Conservation (phyloP, 2,888 invertebrate species). For the Drosophila emarginata region DNA sequence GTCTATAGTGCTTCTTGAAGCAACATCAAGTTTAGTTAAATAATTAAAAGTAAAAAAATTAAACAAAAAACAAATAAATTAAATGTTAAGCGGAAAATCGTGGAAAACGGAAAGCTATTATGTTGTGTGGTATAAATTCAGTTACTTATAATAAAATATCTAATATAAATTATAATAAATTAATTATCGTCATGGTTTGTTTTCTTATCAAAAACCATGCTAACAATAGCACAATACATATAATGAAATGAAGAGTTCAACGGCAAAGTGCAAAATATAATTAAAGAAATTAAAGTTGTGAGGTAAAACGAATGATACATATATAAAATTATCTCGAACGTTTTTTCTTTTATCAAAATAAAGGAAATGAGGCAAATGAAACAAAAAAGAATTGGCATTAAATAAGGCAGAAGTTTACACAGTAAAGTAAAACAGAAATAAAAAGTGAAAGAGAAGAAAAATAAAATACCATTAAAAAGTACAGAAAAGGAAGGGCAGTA, state of each 20-base stretch:
- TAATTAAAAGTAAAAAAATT: neutral
- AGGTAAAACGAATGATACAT: neutral
- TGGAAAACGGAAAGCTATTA: slow-evolving; percentile 9
- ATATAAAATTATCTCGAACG: neutral
- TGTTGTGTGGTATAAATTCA: slow-evolving; percentile 7
- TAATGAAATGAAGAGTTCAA: neutral
- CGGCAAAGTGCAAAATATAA: neutral
- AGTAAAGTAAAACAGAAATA: no score
- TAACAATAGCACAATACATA: neutral
- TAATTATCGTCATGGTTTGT: neutral
- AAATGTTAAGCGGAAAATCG: slow-evolving; percentile 7
- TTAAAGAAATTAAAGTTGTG: neutral
- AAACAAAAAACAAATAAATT: neutral
- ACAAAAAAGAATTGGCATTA: no score
- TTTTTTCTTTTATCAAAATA: neutral
- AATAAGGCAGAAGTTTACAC: no score
- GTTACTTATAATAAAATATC: no score
- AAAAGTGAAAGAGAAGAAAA: no score
- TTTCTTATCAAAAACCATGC: neutral
- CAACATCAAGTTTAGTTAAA: slow-evolving; percentile 40
- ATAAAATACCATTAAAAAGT: neutral
- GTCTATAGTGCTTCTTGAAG: slow-evolving; percentile 28
- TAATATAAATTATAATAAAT: neutral
- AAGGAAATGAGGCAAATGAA: no score
- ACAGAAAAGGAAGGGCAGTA: neutral